These are phyloP conservation scores for Anguilla obscura DNA, from an alignment of 2,797 vertebrate species.

Conservation along the genomic window DNA sequence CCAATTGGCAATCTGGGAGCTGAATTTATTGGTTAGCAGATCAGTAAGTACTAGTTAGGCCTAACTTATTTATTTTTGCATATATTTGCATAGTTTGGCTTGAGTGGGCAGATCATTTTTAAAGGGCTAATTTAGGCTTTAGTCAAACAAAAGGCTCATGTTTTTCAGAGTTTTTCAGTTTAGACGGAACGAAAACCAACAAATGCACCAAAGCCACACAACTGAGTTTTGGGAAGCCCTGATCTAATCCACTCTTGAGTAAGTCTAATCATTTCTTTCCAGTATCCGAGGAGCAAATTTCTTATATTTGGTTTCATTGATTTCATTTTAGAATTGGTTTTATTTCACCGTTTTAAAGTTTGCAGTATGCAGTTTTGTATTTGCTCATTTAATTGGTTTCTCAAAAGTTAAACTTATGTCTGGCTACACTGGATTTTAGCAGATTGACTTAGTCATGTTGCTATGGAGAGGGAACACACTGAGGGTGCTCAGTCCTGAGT, in stretches of 20 bases:
- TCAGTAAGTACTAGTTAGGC: neutral
- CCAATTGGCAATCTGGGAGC: neutral
- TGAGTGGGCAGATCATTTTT: neutral
- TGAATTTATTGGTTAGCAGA: neutral
- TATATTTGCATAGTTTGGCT: neutral
- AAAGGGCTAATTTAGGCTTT: neutral
- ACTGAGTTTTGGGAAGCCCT: conserved; percentile 2
- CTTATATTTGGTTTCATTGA: neutral
- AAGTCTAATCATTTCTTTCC: neutral
- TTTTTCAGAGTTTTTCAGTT: neutral
- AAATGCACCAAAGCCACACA: neutral
- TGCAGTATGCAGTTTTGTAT: neutral
- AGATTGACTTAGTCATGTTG: neutral
- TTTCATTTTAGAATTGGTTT: neutral
- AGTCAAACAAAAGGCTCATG: neutral
- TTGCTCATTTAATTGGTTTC: neutral
- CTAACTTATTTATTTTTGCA: neutral
- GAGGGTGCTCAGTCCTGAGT: neutral
- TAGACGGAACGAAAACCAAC: neutral
- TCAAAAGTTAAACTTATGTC: neutral
- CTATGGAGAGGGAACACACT: neutral
- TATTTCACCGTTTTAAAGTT: neutral
- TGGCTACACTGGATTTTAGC: neutral
- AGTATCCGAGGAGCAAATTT: neutral
- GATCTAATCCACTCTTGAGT: neutral